Percentiles rank a stretch among this genome's conserved stretches.
These are phyloP conservation scores for Himalopsyche anomala DNA, from an alignment of 2,888 invertebrate species.

Conservation along the genomic window DNA sequence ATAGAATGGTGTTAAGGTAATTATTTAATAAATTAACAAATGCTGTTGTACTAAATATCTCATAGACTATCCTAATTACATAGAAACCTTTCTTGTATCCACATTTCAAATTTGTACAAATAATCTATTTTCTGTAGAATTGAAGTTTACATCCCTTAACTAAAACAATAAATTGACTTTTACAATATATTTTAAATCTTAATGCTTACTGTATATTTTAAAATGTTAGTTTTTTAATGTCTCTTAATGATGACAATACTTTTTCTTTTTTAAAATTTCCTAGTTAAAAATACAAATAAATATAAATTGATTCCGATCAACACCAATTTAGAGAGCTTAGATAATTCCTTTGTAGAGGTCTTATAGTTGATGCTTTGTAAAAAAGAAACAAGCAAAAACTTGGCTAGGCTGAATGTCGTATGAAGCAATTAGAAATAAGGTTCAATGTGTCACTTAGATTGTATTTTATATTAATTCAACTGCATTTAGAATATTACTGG, in stretches of 20 bases:
- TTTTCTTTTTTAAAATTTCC: too few relatives aligned
- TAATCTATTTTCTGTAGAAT: too few relatives aligned
- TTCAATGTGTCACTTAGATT: slow-evolving; percentile 25
- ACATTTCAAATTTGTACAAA: too few relatives aligned
- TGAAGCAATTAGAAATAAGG: slow-evolving; percentile 33
- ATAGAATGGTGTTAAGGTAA: background rate
- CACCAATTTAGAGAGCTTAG: slow-evolving; percentile 1
- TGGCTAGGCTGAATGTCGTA: slow-evolving; percentile 27
- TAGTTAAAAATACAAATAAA: too few relatives aligned
- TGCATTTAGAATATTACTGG: background rate
- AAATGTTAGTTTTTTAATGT: too few relatives aligned
- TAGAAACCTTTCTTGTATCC: slow-evolving; percentile 11
- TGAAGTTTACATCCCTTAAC: too few relatives aligned
- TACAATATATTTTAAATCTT: too few relatives aligned
- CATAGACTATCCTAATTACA: background rate
- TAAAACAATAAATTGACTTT: too few relatives aligned
- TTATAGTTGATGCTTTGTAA: background rate
- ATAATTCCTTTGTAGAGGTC: slow-evolving; percentile 27
- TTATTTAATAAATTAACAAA: background rate
- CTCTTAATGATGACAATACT: too few relatives aligned
- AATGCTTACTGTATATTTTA: too few relatives aligned
- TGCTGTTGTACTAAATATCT: background rate
- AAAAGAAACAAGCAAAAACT: background rate
- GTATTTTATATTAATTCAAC: background rate
- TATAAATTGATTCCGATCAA: background rate